phyloP scores from a whole-genome alignment of 2,888 invertebrate genomes.

The Pseudococcus longispinus region DNA sequence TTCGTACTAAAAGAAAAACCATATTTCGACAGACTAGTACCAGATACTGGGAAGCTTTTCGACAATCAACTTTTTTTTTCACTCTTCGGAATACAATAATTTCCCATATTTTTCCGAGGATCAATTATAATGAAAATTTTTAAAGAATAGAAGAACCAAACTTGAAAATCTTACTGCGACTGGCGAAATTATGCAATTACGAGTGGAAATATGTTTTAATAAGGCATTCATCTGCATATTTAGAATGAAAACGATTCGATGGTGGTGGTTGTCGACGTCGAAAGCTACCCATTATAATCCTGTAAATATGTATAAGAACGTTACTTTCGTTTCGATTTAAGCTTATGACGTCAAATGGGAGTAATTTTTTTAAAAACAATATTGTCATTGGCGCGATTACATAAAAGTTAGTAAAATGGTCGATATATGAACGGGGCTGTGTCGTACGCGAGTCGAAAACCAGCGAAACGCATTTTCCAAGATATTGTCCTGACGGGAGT shows the following conservation, averaged over 20 bases:
- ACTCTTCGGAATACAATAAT: not conserved
- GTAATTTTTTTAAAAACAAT: not conserved
- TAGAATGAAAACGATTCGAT: not conserved
- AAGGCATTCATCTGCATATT: not conserved
- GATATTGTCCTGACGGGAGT: conserved; percentile 18
- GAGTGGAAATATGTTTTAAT: not conserved
- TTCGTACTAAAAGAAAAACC: too few species aligned
- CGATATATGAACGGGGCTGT: not conserved
- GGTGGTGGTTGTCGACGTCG: not conserved
- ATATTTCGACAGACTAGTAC: too few species aligned
- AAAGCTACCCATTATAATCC: not conserved
- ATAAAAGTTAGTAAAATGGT: not conserved
- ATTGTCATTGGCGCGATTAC: not conserved
- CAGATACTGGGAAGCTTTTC: not conserved
- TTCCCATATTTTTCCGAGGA: not conserved
- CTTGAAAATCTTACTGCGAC: not conserved
- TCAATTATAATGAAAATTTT: not conserved
- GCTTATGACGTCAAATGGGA: conserved; percentile 33
- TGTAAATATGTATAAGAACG: not conserved
- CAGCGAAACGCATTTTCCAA: not conserved
- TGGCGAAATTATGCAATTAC: not conserved
- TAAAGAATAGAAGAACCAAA: not conserved
- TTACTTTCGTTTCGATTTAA: not conserved
- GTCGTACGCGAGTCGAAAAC: not conserved
- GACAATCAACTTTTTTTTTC: not conserved